Base-by-base conservation (phyloP, 2,888 invertebrate genomes). In the Platycnemis pennipes region DNA sequence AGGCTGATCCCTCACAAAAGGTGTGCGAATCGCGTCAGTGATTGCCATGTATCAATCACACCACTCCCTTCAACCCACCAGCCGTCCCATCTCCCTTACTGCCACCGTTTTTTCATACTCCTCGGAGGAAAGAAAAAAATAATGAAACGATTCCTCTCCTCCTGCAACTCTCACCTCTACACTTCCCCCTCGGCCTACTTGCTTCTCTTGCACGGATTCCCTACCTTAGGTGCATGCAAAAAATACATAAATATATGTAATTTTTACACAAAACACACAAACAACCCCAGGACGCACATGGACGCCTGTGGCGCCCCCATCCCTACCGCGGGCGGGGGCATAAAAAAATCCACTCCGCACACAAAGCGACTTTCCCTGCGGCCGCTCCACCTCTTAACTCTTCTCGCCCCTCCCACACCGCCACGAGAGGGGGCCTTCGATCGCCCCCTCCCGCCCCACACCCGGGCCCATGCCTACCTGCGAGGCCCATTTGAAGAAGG, bases 401-500 rank as follows among this genome's bases (percentile, higher is more conserved):
- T 42, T 2, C 42, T 85, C 86, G 4, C 19, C 44, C 42, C n/a
- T 86, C 44, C 86, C n/a, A 22, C 77, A 3, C 7, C 77, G 8
- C 26, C n/a, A n/a, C n/a, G n/a, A n/a, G n/a, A n/a, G n/a, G n/a
- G n/a, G n/a, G n/a, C n/a, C n/a, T 26, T 86, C 86, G 42, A 22
- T 86, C 26, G 5, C 44, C 11, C 44, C 44, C 42, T 22, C 44
- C 26, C 37, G 5, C 44, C 86, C 42, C 13, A 42, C n/a, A 31
- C 88, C 31, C 53, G 4, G 31, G 53, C n/a, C 26, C 53, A 7
- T 37, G 19, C 63, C 53, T 63, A 77, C 77, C 91, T 63, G 63
- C 91, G 63, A 91, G 91, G n/a, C 91, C 91, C 91, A 91, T 91
- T 91, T 69, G 91, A 91, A 91, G 91, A 63, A 63, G 91, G 91